Conservation (phyloP, 92 coral and sea anemone species). For the Phenganax stokvisi region DNA sequence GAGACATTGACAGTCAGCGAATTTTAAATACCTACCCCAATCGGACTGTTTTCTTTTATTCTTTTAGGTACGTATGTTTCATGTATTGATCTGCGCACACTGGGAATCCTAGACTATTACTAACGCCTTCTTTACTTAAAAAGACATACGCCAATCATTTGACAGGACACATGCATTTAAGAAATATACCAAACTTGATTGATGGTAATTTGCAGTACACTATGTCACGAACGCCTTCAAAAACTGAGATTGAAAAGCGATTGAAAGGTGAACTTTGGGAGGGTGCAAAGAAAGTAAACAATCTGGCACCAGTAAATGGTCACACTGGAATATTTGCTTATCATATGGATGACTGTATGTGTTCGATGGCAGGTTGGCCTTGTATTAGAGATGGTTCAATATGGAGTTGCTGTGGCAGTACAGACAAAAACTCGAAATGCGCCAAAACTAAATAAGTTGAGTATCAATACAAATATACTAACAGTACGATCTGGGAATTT, state of each 20-base stretch:
- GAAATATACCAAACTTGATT: not conserved
- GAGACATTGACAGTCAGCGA: too few relatives aligned
- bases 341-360: constrained; percentile 83
- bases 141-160: not conserved
- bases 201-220: not conserved
- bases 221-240: constrained; percentile 8
- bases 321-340: constrained; percentile 88
- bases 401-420: constrained; percentile 92
- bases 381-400: constrained; percentile 66
- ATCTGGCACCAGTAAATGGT: constrained; percentile 63
- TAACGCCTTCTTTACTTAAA: too few relatives aligned
- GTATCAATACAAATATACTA: too few relatives aligned
- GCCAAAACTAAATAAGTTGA: constrained; percentile 14
- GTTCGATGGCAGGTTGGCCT: constrained; percentile 82
- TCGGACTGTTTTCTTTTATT: too few relatives aligned
- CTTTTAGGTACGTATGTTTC: too few relatives aligned
- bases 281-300: constrained; percentile 1
- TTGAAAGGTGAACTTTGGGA: constrained; percentile 50
- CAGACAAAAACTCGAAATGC: constrained; percentile 61
- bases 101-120: too few relatives aligned
- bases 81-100: too few relatives aligned
- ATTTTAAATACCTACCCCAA: too few relatives aligned
- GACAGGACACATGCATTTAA: too few relatives aligned
- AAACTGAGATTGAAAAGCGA: constrained; percentile 1
- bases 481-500: too few relatives aligned